Evolutionary conservation across 2,113 vertebrate genomes (phyloP).

Genomic region (Hydropotes inermis): DNA sequence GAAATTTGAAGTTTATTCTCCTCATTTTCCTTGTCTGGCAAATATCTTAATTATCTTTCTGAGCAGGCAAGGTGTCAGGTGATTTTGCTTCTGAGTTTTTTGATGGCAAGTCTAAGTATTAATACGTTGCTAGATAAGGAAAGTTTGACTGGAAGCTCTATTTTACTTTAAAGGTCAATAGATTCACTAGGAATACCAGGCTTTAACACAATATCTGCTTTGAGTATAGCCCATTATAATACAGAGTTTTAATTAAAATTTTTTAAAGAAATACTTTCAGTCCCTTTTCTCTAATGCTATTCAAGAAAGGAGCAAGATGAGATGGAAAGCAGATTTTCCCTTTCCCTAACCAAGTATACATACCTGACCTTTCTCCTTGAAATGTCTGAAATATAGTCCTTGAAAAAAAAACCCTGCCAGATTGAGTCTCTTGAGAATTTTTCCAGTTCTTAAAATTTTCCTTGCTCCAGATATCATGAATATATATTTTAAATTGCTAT

Average conservation of each 20-base stretch:
- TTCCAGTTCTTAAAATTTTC: constrained; percentile 13
- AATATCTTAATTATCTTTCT: background rate
- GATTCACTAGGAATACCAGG: background rate
- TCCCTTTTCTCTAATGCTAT: background rate
- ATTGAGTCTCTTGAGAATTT: background rate
- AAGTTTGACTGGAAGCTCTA: background rate
- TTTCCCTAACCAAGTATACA: background rate
- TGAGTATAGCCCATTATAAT: background rate
- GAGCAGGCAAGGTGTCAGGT: background rate
- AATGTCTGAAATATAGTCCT: background rate
- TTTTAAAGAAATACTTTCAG: background rate
- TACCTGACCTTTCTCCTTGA: background rate
- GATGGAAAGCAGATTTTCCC: background rate
- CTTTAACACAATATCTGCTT: background rate
- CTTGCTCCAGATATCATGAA: background rate
- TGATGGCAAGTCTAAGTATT: background rate
- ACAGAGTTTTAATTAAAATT: background rate
- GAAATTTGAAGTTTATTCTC: background rate
- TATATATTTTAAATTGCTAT: constrained; percentile 47
- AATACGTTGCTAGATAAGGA: background rate
- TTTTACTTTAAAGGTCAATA: background rate
- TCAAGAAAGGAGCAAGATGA: background rate
- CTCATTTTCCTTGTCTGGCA: background rate
- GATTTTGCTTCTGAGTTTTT: background rate
- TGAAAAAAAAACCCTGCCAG: background rate